phyloP scores from a whole-genome alignment of 2,888 invertebrate species.

The Acanthopleura granulata region DNA sequence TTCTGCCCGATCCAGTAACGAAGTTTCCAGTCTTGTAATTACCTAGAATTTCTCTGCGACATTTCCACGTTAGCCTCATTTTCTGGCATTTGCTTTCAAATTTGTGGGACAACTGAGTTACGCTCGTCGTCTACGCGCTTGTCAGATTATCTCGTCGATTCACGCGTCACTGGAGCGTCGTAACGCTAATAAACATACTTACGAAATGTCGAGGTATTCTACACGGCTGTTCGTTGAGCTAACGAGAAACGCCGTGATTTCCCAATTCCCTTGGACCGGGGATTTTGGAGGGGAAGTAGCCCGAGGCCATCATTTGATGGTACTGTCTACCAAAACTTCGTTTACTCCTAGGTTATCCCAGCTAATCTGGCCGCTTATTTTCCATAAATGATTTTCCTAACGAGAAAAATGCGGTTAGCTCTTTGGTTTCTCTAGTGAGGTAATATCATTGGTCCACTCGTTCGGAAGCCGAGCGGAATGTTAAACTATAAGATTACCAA shows the following conservation, averaged over 20 bases:
- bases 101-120: conserved; percentile 17
- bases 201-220: neutral
- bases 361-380: conserved; percentile 17
- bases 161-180: neutral
- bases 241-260: neutral
- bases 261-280: neutral
- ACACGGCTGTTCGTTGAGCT: neutral
- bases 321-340: conserved; percentile 17
- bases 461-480: conserved; percentile 12
- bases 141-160: neutral
- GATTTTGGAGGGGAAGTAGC: neutral
- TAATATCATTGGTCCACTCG: conserved; percentile 5
- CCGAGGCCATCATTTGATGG: conserved; percentile 13
- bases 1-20: neutral
- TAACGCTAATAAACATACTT: conserved; percentile 12
- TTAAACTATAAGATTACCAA: conserved; percentile 16
- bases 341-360: neutral
- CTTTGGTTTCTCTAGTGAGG: conserved; percentile 14
- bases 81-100: conserved; percentile 18
- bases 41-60: conserved; percentile 13
- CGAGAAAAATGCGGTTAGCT: conserved; percentile 11
- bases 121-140: neutral
- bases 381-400: conserved; percentile 20
- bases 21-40: neutral
- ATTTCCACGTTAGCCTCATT: conserved; percentile 16